A percentile compares a stretch with the other conserved stretches of the same genome.
phyloP scores from a whole-genome alignment of 2,797 vertebrate species.

The Pangasius larnaudii region DNA sequence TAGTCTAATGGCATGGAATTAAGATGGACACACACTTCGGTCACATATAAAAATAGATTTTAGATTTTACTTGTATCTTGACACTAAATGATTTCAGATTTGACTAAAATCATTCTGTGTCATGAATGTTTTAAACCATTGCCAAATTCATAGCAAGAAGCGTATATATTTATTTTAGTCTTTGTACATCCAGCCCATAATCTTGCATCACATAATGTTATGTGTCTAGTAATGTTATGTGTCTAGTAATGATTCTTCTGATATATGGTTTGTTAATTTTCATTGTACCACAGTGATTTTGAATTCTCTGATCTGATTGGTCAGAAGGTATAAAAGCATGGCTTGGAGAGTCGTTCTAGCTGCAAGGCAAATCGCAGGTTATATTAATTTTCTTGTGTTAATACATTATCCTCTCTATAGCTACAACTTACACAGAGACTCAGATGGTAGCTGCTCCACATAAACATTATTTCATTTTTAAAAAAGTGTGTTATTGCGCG shows the following conservation, averaged over 20 bases:
- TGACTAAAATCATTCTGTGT: neutral
- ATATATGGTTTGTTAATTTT: neutral
- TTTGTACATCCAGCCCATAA: neutral
- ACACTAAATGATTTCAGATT: neutral
- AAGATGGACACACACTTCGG: neutral
- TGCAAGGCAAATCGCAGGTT: neutral
- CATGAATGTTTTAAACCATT: neutral
- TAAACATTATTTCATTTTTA: neutral
- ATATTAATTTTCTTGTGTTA: neutral
- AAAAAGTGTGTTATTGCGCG: neutral
- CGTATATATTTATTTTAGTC: neutral
- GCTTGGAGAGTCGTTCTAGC: too few relatives aligned
- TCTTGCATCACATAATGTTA: neutral
- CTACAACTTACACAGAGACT: neutral
- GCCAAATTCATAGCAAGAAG: neutral
- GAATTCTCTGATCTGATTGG: neutral
- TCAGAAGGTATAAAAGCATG: neutral
- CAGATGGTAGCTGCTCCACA: neutral
- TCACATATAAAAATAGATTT: neutral
- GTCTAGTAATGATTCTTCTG: neutral
- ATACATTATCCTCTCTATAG: neutral
- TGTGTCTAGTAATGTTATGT: neutral
- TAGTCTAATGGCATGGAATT: constrained; percentile 6
- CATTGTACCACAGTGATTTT: neutral
- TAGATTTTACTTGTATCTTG: neutral